phyloP scores from a whole-genome alignment of 2,888 invertebrate species.

The Mythimna loreyi region DNA sequence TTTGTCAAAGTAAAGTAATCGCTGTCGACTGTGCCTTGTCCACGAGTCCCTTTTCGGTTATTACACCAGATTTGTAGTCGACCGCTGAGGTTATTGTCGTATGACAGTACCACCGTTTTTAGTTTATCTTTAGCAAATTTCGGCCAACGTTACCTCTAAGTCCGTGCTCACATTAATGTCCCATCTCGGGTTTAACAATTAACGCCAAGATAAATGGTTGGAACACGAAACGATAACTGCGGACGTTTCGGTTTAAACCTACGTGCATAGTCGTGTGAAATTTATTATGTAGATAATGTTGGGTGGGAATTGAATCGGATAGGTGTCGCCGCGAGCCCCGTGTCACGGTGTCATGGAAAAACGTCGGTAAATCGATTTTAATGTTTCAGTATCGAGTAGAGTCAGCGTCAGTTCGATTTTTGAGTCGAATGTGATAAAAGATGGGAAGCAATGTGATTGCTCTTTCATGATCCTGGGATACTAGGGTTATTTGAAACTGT shows the following conservation, averaged over 20 bases:
- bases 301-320: constrained; percentile 54
- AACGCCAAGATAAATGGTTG: constrained; percentile 60
- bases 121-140: constrained; percentile 79
- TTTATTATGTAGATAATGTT: constrained; percentile 62
- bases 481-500: neutral
- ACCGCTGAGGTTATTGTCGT: constrained; percentile 75
- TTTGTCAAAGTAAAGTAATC: constrained; percentile 8
- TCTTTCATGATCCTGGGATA: constrained; percentile 2
- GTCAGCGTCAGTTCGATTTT: constrained; percentile 32
- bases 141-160: constrained; percentile 50
- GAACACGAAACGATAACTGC: constrained; percentile 62
- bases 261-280: constrained; percentile 41
- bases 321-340: constrained; percentile 42
- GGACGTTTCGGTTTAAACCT: constrained; percentile 54
- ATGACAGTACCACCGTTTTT: constrained; percentile 75
- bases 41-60: constrained; percentile 60
- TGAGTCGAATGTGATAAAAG: constrained; percentile 42
- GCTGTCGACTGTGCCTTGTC: constrained; percentile 51
- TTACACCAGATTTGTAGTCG: constrained; percentile 82
- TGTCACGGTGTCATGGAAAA: constrained; percentile 51
- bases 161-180: constrained; percentile 58
- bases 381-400: constrained; percentile 45
- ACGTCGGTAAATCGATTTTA: constrained; percentile 54
- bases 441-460: constrained; percentile 35
- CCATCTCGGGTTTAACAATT: constrained; percentile 62